Percentiles rank a stretch among this genome's conserved stretches.
Conservation (phyloP, 2,797 vertebrate species). For the Stomatorhinus walkeri region DNA sequence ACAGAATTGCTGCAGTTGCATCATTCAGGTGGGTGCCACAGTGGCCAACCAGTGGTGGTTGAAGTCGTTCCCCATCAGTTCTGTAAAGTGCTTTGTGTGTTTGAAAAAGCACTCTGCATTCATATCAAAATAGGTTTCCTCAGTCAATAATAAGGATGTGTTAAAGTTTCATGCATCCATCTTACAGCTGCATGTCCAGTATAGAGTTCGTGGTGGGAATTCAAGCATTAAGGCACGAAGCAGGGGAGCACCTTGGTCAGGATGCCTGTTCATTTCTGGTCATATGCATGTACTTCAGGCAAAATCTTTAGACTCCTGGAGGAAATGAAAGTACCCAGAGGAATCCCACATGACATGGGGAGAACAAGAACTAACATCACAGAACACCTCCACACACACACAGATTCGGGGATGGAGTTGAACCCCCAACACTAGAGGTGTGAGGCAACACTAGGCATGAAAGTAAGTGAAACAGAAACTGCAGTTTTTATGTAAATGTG, state of each 20-base stretch:
- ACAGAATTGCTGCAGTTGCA: too few relatives aligned
- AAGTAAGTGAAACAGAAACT: not conserved
- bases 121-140: not conserved
- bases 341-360: not conserved
- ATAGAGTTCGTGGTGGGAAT: not conserved
- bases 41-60: too few relatives aligned
- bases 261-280: not conserved
- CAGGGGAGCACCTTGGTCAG: not conserved
- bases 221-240: not conserved
- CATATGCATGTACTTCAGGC: not conserved
- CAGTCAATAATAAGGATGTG: not conserved
- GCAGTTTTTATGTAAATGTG: conserved; percentile 33
- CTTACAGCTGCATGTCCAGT: not conserved
- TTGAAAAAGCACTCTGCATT: not conserved
- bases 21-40: too few relatives aligned
- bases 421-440: not conserved
- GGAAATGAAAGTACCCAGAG: not conserved
- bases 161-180: not conserved
- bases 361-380: not conserved
- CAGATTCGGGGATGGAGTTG: not conserved
- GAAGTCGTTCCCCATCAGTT: too few relatives aligned
- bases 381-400: not conserved
- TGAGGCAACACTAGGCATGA: not conserved
- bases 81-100: not conserved
- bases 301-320: not conserved